Evolutionary conservation across 2,888 invertebrate genomes (phyloP).

Genomic region (Rhamphomyia laevipes): DNA sequence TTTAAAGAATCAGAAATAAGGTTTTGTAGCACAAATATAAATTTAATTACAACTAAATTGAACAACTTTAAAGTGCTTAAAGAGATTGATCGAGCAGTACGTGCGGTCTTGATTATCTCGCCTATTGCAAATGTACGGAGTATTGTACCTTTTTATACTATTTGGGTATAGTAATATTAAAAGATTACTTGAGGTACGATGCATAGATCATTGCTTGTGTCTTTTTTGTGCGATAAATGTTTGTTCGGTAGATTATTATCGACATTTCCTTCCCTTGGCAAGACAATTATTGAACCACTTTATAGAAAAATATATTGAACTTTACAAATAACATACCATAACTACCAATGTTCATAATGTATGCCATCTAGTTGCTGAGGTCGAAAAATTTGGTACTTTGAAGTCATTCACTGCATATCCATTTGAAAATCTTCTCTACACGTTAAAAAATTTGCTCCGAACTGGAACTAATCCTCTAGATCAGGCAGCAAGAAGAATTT

Average conservation of each 20-base stretch:
- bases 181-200: conserved; percentile 1
- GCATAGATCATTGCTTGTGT: neutral
- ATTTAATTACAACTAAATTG: too few relatives aligned
- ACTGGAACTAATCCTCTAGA: conserved; percentile 14
- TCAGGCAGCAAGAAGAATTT: conserved; percentile 17
- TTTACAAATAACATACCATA: conserved; percentile 25
- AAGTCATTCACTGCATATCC: conserved; percentile 25
- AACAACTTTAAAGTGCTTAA: too few relatives aligned
- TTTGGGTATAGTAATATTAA: conserved; percentile 1
- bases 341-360: conserved; percentile 30
- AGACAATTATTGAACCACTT: conserved; percentile 4
- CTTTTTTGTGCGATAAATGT: conserved; percentile 4
- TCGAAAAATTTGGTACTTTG: conserved; percentile 21
- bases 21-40: too few relatives aligned
- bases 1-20: too few relatives aligned
- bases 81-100: too few relatives aligned
- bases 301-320: conserved; percentile 15
- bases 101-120: conserved; percentile 2
- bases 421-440: conserved; percentile 26
- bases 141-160: conserved; percentile 4
- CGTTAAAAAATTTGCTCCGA: conserved; percentile 17
- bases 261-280: too few relatives aligned
- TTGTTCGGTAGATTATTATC: neutral
- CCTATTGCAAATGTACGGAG: conserved; percentile 6
- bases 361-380: conserved; percentile 27